Percentiles rank a stretch among this genome's conserved stretches.
Conservation (phyloP, 2,888 invertebrate species). For the Melinaea menophilus region DNA sequence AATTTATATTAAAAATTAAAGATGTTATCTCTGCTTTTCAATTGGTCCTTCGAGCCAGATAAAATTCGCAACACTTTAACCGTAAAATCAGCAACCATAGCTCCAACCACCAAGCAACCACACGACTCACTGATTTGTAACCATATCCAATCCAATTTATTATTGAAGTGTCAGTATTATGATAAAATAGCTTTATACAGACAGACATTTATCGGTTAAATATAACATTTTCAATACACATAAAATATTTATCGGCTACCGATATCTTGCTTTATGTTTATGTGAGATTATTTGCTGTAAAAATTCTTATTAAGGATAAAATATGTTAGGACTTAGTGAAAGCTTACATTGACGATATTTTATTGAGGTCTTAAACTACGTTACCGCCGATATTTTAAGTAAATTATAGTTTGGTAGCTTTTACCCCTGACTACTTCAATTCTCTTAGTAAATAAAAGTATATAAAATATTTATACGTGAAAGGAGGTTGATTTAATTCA, state of each 20-base stretch:
- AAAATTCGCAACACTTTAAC: too few relatives aligned
- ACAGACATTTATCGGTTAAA: slow-evolving; percentile 3
- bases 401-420: too few relatives aligned
- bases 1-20: too few relatives aligned
- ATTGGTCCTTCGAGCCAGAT: too few relatives aligned
- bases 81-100: neutral
- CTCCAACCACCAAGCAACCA: neutral
- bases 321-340: neutral
- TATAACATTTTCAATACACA: slow-evolving; percentile 10
- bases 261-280: slow-evolving; percentile 20
- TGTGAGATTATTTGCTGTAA: slow-evolving; percentile 19
- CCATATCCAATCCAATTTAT: neutral
- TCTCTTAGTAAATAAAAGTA: too few relatives aligned
- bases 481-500: too few relatives aligned
- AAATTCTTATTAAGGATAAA: slow-evolving; percentile 16
- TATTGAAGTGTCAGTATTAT: neutral
- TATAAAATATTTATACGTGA: too few relatives aligned
- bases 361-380: too few relatives aligned
- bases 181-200: neutral
- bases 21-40: too few relatives aligned
- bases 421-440: too few relatives aligned
- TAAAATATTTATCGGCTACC: slow-evolving; percentile 23
- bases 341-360: neutral
- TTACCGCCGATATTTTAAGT: too few relatives aligned
- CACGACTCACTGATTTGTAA: neutral